Evolutionary conservation across 2,113 vertebrate species (phyloP).

Genomic region (Sorex araneus): DNA sequence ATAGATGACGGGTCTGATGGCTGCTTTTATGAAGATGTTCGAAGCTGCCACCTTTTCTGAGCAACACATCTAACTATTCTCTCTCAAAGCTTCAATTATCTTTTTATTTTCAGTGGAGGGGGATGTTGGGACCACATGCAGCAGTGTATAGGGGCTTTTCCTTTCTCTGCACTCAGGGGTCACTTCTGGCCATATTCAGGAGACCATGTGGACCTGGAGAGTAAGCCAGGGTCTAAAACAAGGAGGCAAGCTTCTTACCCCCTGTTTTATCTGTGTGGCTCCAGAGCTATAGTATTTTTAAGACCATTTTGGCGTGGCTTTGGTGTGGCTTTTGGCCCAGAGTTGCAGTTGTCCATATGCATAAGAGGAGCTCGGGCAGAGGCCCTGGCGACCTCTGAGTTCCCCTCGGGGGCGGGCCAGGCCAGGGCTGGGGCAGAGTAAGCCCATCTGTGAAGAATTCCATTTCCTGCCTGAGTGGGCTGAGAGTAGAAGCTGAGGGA

Average conservation of each 20-base stretch:
- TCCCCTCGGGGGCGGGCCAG: background rate
- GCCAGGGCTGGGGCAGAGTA: background rate
- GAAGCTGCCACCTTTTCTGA: slow-evolving; percentile 1
- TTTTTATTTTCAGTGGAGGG: background rate
- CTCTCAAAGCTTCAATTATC: slow-evolving; percentile 65
- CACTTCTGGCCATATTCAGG: too few species aligned
- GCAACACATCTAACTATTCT: slow-evolving; percentile 3
- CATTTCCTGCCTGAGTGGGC: background rate
- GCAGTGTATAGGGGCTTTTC: too few species aligned
- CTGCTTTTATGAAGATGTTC: slow-evolving; percentile 58
- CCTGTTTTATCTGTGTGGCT: too few species aligned
- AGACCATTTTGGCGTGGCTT: background rate
- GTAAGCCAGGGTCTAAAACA: too few species aligned
- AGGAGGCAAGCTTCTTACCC: too few species aligned
- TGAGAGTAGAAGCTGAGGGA: background rate
- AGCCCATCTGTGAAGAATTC: background rate
- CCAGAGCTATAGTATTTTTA: slow-evolving; percentile 63
- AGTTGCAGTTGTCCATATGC: background rate
- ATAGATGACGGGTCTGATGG: slow-evolving; percentile 57
- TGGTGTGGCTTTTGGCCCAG: slow-evolving; percentile 5
- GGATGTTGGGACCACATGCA: too few species aligned
- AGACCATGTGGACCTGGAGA: too few species aligned
- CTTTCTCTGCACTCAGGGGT: too few species aligned
- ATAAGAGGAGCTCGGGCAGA: background rate
- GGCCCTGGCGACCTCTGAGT: background rate